These are phyloP conservation scores for Seira musarum DNA, from an alignment of 2,888 invertebrate species.

Conservation along the genomic window DNA sequence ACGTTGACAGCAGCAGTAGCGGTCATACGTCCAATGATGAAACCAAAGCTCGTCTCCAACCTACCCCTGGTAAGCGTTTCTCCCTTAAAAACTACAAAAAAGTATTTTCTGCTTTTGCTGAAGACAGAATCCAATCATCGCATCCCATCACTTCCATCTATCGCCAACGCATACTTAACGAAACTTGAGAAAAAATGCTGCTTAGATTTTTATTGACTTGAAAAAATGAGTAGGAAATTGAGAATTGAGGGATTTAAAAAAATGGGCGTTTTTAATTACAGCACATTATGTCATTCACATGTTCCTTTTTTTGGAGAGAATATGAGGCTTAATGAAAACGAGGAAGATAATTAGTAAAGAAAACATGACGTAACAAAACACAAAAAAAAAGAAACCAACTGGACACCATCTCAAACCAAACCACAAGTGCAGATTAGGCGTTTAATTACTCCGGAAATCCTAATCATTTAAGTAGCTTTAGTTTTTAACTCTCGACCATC, in stretches of 20 bases:
- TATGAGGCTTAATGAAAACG: constrained; percentile 37
- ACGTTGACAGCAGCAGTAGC: constrained; percentile 93
- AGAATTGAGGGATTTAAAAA: neutral
- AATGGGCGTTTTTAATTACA: constrained; percentile 35
- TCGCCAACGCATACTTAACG: too few species aligned
- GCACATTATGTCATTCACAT: constrained; percentile 45
- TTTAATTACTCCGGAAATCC: constrained; percentile 48
- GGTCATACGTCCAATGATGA: constrained; percentile 86
- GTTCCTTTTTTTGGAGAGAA: neutral
- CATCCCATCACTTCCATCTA: too few species aligned
- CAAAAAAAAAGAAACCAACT: too few species aligned
- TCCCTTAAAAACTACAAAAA: too few species aligned
- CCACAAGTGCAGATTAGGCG: too few species aligned
- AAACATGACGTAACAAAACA: constrained; percentile 14
- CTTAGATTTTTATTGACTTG: too few species aligned
- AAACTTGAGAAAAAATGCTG: too few species aligned
- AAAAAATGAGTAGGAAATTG: too few species aligned
- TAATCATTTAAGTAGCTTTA: constrained; percentile 29
- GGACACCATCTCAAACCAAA: too few species aligned
- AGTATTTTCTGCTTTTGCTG: too few species aligned
- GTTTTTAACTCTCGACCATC: too few species aligned
- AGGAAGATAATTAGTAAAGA: constrained; percentile 41
- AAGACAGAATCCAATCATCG: too few species aligned
- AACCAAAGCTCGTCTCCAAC: constrained; percentile 89
- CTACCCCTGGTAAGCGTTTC: constrained; percentile 69